A percentile compares a stretch with the other conserved stretches of the same genome.
These are phyloP conservation scores for Akabosia matsudoensis DNA, from an alignment of 1,140 invertebrate species.

Conservation along the genomic window DNA sequence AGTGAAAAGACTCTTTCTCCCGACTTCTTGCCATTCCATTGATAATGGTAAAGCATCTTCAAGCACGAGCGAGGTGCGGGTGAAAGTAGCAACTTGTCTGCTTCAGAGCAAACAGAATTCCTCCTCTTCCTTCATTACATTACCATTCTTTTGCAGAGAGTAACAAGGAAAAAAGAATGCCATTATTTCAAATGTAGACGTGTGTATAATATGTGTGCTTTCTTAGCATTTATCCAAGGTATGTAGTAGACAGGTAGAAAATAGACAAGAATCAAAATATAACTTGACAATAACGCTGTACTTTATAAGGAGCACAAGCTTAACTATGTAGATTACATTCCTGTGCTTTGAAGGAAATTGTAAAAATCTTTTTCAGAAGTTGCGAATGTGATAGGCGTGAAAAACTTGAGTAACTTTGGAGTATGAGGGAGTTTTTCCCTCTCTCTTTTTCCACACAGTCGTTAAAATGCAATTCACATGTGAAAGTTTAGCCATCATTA, in stretches of 20 bases:
- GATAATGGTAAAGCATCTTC: not conserved
- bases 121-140: not conserved
- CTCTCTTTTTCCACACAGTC: too few species aligned
- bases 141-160: not conserved
- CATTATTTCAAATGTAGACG: not conserved
- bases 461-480: not conserved
- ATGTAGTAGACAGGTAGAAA: too few species aligned
- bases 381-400: too few species aligned
- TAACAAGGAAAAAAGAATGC: not conserved
- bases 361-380: too few species aligned
- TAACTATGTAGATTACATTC: too few species aligned
- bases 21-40: not conserved
- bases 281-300: too few species aligned
- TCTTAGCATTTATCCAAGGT: too few species aligned
- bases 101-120: not conserved
- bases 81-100: not conserved
- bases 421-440: not conserved
- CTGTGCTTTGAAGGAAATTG: too few species aligned
- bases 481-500: conserved; percentile 5
- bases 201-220: not conserved
- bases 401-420: not conserved
- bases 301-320: too few species aligned
- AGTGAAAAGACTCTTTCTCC: not conserved
- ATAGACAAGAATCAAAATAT: too few species aligned
- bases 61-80: not conserved